phyloP scores from a whole-genome alignment of 2,888 invertebrate genomes.

The Volucella zonaria region DNA sequence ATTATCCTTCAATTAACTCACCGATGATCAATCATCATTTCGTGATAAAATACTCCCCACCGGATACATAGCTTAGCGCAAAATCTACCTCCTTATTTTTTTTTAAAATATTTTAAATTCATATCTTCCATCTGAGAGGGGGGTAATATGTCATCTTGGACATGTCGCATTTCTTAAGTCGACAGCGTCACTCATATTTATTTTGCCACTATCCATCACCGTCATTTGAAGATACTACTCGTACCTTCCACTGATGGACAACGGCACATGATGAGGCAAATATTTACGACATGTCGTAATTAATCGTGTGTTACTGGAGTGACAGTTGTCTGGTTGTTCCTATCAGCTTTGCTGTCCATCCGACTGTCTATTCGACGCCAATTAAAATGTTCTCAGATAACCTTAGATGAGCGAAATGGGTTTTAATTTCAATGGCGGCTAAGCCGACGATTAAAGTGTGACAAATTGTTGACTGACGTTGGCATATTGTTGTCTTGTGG shows the following conservation, averaged over 20 bases:
- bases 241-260: conserved; percentile 27
- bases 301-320: conserved; percentile 14
- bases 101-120: background rate
- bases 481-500: background rate
- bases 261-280: conserved; percentile 25
- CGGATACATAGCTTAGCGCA: background rate
- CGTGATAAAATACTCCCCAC: conserved; percentile 4
- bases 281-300: conserved; percentile 34
- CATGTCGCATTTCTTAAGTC: background rate
- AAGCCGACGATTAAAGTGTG: conserved; percentile 12
- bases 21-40: conserved; percentile 17
- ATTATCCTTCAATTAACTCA: background rate
- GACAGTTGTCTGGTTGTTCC: conserved; percentile 19
- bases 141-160: conserved; percentile 12
- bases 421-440: conserved; percentile 1
- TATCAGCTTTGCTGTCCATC: conserved; percentile 14
- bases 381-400: conserved; percentile 23
- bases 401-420: conserved; percentile 20
- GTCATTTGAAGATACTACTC: background rate
- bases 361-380: conserved; percentile 9
- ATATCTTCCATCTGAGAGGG: background rate
- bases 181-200: conserved; percentile 26
- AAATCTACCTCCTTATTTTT: background rate
- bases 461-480: conserved; percentile 25
- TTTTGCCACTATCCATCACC: conserved; percentile 49